Evolutionary conservation across 1,140 invertebrate genomes (phyloP), one percentile per base, ranked within the genome.

Genomic region (Eulimnadia texana): DNA sequence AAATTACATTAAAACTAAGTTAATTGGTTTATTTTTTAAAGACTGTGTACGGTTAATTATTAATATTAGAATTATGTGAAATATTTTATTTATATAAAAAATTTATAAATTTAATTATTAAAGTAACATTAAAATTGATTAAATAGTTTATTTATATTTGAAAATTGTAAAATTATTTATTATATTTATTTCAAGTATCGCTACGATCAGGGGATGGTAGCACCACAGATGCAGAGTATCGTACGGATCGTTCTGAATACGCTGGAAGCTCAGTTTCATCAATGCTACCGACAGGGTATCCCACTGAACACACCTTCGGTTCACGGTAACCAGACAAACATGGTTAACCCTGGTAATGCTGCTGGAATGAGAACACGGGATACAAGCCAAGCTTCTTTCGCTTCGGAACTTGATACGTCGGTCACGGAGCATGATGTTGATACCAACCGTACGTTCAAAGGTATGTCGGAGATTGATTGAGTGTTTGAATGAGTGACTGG

Each of bases 241-340:
- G 84, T 98, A 49, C 81, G 85, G 67, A 90, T 97, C 66, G 86
- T 97, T n/a, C 79, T 98, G 53, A 93, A 94, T 71, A 96, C 93
- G 0, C 71, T 98, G 52, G 87, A 95, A 68, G 82, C 85, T 20
- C 92, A 97, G 69, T 85, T 90, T 71, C 91, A 91, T 78, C 82
- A 84, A 51, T 93, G 90, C 70, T 82, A 57, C 29, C 55, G 55
- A 16, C 50, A 52, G 3, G 52, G 10, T 19, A 22, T 24, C 20
- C 47, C 22, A 29, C 0, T 19, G 47, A 52, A 60, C 55, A 20
- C 33, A 9, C 22, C 58, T 0, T 19, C 50, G 23, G 50, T 20
- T 29, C 55, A 57, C 16, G 24, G 29, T 51, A 24, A 54, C 20
- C 27, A n/a, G 28, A 20, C 19, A 22, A 52, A 1, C 50, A 33